Evolutionary conservation across 2,888 invertebrate species (phyloP), one percentile per base, ranked within the genome.

Genomic region (Nipponacmea schrenckii): DNA sequence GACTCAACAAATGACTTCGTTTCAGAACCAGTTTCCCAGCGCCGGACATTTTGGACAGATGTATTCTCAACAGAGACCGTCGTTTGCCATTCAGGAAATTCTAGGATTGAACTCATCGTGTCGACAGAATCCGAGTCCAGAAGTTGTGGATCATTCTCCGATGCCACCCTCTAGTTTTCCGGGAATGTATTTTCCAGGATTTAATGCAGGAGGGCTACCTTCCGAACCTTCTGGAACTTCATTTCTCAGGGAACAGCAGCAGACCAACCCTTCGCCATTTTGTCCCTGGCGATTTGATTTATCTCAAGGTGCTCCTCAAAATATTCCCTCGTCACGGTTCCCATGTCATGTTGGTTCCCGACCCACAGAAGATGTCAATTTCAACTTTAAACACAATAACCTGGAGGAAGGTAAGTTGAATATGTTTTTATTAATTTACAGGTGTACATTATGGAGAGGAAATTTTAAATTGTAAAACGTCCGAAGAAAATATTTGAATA

Each of bases 71-170:
- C 94, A 95, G 90, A 91, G 94, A 81, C 94, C 94, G 78, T 95
- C 95, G 66, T 96, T 95, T 90, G 96, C 94, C 78, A 95, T 95
- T 85, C 95, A 95, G 89, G 95, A 95, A 91, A 91, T 95, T 84
- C 91, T 95, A 82, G 95, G 95, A 8, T 77, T 84, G n/a, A 77
- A 77, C 27, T 91, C 75, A 45, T 76, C 79, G 17, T 82, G 82
- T 72, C 78, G 81, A 45, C 83, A 81, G 67, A 81, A 79, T 63
- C 77, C 77, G 20, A 81, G 80, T 50, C 81, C 83, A 10, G 83
- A 83, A 27, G 66, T 80, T 27, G 64, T 83, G 64, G 83, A 83
- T 27, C 56, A 78, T 45, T 76, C 75, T 26, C 74, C 77, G 10
- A 78, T 75, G 44, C 75, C 78, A 39, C 76, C 80, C 12, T 74